These are phyloP conservation scores for Halichoerus grypus DNA, from an alignment of 2,113 vertebrate genomes.

Conservation along the genomic window DNA sequence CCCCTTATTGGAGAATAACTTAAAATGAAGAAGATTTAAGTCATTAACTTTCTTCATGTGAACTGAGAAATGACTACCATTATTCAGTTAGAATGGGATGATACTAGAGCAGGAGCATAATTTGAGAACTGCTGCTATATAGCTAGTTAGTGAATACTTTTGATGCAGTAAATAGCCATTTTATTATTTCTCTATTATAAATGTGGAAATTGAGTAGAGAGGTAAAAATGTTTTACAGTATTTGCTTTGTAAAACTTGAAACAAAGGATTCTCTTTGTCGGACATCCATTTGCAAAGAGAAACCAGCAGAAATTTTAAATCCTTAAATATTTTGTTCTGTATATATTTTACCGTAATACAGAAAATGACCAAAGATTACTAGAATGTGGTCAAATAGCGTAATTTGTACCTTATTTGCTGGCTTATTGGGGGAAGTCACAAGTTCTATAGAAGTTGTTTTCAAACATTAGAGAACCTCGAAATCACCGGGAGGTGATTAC, in stretches of 20 bases:
- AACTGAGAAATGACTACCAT: neutral
- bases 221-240: neutral
- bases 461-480: neutral
- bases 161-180: conserved; percentile 47
- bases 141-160: conserved; percentile 29
- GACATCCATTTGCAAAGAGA: conserved; percentile 50
- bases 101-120: neutral
- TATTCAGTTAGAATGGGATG: conserved; percentile 32
- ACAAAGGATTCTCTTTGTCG: conserved; percentile 53
- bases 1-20: neutral
- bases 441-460: neutral
- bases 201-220: conserved; percentile 39
- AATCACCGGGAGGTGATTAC: neutral
- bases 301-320: neutral
- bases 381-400: neutral
- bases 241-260: conserved; percentile 50
- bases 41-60: neutral
- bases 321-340: conserved; percentile 24
- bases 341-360: conserved; percentile 28
- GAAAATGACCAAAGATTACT: conserved; percentile 1
- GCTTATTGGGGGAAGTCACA: neutral
- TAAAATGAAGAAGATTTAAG: conserved; percentile 55
- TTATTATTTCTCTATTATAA: conserved; percentile 66
- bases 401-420: conserved; percentile 35
- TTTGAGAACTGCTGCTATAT: conserved; percentile 4